A percentile compares a stretch with the other conserved stretches of the same genome.
phyloP scores from a whole-genome alignment of 1,140 invertebrate species.

The Cydia pomonella region DNA sequence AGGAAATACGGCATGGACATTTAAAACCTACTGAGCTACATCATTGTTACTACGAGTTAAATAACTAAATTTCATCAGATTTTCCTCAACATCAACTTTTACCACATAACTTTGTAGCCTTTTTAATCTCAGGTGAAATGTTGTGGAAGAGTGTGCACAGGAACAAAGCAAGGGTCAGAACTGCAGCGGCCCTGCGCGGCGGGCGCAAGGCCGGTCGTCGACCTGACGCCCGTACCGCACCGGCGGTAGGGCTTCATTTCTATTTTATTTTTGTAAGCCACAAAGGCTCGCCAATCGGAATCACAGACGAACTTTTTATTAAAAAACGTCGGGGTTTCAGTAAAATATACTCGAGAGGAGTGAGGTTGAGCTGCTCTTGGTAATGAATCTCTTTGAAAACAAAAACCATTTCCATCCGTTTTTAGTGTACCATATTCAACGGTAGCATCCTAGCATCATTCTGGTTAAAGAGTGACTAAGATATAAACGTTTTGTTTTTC shows the following conservation, averaged over 20 bases:
- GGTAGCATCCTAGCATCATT: too few relatives aligned
- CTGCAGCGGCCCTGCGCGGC: conserved; percentile 63
- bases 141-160: conserved; percentile 24
- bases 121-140: background rate
- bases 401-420: too few relatives aligned
- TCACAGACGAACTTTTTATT: background rate
- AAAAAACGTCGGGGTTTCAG: background rate
- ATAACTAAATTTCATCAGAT: too few relatives aligned
- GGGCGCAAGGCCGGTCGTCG: conserved; percentile 75
- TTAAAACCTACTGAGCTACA: too few relatives aligned
- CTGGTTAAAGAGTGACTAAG: too few relatives aligned
- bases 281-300: background rate
- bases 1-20: too few relatives aligned
- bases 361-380: too few relatives aligned
- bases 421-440: too few relatives aligned
- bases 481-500: too few relatives aligned
- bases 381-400: too few relatives aligned
- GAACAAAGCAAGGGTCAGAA: conserved; percentile 69
- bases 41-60: too few relatives aligned
- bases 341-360: too few relatives aligned
- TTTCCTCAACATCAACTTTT: background rate
- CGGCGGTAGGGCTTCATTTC: conserved; percentile 47
- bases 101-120: conserved; percentile 2
- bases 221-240: conserved; percentile 65
- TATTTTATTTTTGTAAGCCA: conserved; percentile 41